phyloP scores from a whole-genome alignment of 2,113 vertebrate species.

The Lipophrys pholis region DNA sequence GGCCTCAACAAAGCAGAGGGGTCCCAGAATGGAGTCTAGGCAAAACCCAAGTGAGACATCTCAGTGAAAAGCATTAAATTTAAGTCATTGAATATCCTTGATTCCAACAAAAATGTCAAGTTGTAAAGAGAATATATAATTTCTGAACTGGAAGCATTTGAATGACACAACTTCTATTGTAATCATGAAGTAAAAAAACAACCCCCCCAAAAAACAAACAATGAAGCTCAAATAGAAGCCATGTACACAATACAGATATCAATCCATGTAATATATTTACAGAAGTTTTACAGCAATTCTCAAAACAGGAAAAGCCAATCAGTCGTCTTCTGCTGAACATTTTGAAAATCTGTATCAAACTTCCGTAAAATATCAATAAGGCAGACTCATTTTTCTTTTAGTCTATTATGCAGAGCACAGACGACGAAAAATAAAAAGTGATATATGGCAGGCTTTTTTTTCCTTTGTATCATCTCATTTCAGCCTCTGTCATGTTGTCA shows the following conservation, averaged over 20 bases:
- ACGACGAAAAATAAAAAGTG: neutral
- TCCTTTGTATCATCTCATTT: conserved; percentile 5
- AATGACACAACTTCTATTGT: no score
- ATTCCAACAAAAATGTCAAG: no score
- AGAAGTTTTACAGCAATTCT: neutral
- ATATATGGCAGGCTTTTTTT: neutral
- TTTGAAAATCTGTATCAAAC: neutral
- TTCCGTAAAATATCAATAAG: neutral
- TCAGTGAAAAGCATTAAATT: no score
- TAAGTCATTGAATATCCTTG: no score
- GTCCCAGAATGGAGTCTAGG: no score
- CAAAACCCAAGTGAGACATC: no score
- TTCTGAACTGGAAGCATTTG: no score
- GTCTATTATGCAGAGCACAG: neutral
- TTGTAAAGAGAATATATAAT: no score
- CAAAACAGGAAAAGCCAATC: neutral
- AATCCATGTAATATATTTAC: conserved; percentile 1
- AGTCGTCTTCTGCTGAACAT: conserved; percentile 9
- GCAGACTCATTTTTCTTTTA: neutral
- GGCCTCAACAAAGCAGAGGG: no score
- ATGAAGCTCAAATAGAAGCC: no score
- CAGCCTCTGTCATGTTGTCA: neutral
- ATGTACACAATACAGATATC: conserved; percentile 1
- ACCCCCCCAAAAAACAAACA: no score
- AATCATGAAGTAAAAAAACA: no score